Percentiles rank a stretch among this genome's conserved stretches.
phyloP scores from a whole-genome alignment of 2,113 vertebrate genomes.

The Anser cygnoides region DNA sequence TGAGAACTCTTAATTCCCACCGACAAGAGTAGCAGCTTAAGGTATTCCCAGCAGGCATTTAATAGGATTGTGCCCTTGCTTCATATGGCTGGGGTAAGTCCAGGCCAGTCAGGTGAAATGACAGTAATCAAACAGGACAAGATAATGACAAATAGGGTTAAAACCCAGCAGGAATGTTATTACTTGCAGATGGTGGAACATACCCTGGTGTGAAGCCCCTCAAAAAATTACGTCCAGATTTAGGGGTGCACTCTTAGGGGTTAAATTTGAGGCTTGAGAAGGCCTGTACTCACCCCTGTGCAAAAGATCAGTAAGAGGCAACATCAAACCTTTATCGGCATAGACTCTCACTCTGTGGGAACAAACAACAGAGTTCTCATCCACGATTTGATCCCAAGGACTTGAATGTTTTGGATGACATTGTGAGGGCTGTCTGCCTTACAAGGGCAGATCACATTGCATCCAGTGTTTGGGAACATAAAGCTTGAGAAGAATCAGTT shows the following conservation, averaged over 20 bases:
- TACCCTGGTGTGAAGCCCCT: neutral
- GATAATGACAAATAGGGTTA: constrained; percentile 23
- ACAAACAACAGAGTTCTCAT: neutral
- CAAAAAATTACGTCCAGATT: neutral
- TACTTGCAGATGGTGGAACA: neutral
- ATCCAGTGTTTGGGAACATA: neutral
- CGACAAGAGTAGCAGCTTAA: neutral
- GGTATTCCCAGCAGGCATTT: constrained; percentile 28
- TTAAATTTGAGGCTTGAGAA: neutral
- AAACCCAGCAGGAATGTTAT: neutral
- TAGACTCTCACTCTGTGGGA: neutral
- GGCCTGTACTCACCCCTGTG: neutral
- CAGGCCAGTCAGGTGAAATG: constrained; percentile 5
- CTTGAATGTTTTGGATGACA: neutral
- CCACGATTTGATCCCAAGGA: accelerated
- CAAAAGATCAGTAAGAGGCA: neutral
- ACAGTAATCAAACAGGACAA: constrained; percentile 49
- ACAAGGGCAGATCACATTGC: neutral
- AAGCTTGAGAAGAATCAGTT: neutral
- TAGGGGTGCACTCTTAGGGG: neutral
- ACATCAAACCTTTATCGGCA: neutral
- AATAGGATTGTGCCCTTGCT: constrained; percentile 30
- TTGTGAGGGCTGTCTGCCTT: neutral
- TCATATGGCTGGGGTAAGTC: constrained; percentile 12
- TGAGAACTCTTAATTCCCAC: constrained; percentile 15